Evolutionary conservation across 2,888 invertebrate species (phyloP), one percentile per base, ranked within the genome.

Genomic region (Aspidiotus destructor): DNA sequence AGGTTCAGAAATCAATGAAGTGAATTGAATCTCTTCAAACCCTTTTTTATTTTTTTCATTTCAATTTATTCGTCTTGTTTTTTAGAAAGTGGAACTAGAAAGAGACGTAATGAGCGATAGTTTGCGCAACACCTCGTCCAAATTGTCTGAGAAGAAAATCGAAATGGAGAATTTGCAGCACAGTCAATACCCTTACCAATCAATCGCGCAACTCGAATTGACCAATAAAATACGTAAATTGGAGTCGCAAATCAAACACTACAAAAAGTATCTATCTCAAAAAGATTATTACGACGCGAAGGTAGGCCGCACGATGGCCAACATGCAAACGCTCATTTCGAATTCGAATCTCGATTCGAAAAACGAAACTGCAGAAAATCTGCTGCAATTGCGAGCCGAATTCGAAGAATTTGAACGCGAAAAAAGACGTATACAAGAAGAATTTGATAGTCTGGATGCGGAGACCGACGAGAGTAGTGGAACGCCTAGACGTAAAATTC

Each of bases 91-190:
- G 9, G 60, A 69, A 13, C 54, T 69, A 8, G 69, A 69, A 44
- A 41, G 41, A 54, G 57, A 62, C n/a, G 62, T 62, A 15, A 11
- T 69, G 1, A 41, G 54, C 41, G 69, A 69, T 1, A 57, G 54
- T 16, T 13, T 69, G 48, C 62, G 40, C 11, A 52, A 54, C 5
- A 62, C 62, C 2, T 41, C 62, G 5, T 41, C 69, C 0, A 69
- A 69, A 55, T 16, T 69, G 7, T 41, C 69, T 0, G 69, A 69
- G 48, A 61, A 42, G 7, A 62, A 53, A 62, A 62, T 62, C 3
- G 55, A 69, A 57, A 42, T 69, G 7, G 42, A 69, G 40, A 62
- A 69, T 11, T 69, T 54, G 57, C 69, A 69, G 41, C 62, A 69
- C 42, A 42, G 62, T 16, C 44, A 62, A 13, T 42, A 17, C 13